phyloP scores from a whole-genome alignment of 2,797 vertebrate genomes.

The Cyclura pinguis region DNA sequence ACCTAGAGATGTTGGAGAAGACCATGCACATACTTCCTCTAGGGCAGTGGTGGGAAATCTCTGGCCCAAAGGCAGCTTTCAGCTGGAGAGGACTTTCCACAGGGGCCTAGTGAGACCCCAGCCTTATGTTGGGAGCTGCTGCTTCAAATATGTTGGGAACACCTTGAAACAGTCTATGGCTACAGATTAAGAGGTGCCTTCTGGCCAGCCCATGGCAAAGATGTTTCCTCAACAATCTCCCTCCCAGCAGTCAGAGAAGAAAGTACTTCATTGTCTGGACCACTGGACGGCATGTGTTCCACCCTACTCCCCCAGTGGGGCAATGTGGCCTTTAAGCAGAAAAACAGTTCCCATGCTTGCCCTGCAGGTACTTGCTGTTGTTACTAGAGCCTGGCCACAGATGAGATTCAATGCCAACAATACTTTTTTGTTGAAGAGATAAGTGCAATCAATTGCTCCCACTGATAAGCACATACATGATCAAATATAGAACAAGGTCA shows the following conservation, averaged over 20 bases:
- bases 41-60: not conserved
- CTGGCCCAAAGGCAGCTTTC: not conserved
- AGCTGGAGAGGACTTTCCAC: not conserved
- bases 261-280: too few species aligned
- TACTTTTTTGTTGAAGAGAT: not conserved
- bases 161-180: not conserved
- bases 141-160: not conserved
- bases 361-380: not conserved
- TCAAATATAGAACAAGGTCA: not conserved
- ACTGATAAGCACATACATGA: not conserved
- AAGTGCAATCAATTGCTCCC: not conserved
- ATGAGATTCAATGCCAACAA: not conserved
- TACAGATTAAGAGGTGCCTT: too few species aligned
- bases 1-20: not conserved
- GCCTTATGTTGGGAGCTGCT: not conserved
- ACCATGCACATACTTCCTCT: not conserved
- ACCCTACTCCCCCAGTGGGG: not conserved
- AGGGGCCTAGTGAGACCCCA: not conserved
- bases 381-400: not conserved
- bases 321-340: not conserved
- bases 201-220: too few species aligned
- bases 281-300: too few species aligned
- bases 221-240: too few species aligned
- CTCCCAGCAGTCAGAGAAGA: too few species aligned
- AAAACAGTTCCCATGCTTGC: too few species aligned